Conservation (phyloP, 1,140 invertebrate genomes). For the Homalodisca vitripennis region DNA sequence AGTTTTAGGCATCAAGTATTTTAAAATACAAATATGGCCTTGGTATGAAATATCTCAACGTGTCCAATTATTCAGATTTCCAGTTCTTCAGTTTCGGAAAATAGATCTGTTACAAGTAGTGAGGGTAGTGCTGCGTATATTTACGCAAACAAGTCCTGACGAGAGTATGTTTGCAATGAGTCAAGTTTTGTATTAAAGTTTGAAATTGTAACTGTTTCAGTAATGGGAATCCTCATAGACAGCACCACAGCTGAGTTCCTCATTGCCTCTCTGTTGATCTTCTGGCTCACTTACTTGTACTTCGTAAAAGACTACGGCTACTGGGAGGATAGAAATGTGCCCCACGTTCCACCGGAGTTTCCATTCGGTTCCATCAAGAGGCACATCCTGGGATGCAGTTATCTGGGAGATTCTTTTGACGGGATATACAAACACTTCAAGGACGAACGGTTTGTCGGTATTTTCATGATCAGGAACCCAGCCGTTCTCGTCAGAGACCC, state of each 20-base stretch:
- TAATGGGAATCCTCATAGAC: background rate
- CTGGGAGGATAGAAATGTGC: conserved; percentile 7
- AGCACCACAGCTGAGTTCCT: background rate
- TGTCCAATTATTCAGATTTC: too few species aligned
- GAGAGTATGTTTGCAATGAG: too few species aligned
- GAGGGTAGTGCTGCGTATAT: too few species aligned
- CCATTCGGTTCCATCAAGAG: background rate
- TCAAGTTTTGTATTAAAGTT: too few species aligned
- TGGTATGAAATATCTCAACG: too few species aligned
- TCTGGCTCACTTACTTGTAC: conserved; percentile 5
- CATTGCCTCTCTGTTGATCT: background rate
- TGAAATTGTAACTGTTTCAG: too few species aligned
- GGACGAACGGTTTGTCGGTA: background rate
- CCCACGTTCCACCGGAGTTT: background rate
- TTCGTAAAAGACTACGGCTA: too few species aligned
- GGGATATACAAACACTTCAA: background rate
- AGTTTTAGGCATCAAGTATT: too few species aligned
- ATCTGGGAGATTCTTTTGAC: background rate
- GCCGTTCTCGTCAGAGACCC: background rate
- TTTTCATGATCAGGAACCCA: background rate
- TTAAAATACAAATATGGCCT: too few species aligned
- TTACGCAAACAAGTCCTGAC: too few species aligned
- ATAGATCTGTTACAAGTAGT: too few species aligned
- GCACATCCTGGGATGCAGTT: background rate
- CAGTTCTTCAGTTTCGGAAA: too few species aligned